Evolutionary conservation across 2,797 vertebrate species (phyloP).

Genomic region (Enteromius paludinosus): DNA sequence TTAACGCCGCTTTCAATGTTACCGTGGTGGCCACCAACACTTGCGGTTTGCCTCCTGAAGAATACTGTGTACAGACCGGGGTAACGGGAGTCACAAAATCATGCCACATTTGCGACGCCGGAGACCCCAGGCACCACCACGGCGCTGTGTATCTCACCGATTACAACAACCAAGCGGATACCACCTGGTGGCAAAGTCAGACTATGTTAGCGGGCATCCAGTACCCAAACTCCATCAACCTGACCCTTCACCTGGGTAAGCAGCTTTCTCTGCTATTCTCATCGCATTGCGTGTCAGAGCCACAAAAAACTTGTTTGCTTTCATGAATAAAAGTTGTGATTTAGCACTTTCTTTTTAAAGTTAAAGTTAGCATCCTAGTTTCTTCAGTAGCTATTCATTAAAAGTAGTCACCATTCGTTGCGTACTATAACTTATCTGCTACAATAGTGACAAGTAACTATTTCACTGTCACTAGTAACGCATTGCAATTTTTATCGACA

Average conservation of each 20-base stretch:
- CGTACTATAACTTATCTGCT: not conserved
- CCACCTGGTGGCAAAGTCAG: conserved; percentile 99
- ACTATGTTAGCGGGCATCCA: conserved; percentile 97
- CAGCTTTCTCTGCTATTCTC: not conserved
- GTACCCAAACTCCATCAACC: conserved; percentile 93
- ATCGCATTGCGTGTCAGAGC: not conserved
- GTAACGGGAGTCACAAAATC: conserved; percentile 98
- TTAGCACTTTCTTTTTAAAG: not conserved
- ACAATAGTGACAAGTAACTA: not conserved
- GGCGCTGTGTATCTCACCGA: conserved; percentile 91
- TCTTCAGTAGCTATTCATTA: not conserved
- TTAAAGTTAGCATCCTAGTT: not conserved
- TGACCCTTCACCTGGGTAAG: conserved; percentile 97
- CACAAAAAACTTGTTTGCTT: not conserved
- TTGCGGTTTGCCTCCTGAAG: conserved; percentile 92
- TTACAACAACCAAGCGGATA: conserved; percentile 97
- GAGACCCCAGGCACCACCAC: conserved; percentile 87
- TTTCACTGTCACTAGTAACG: not conserved
- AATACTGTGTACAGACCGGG: conserved; percentile 98
- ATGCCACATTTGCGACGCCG: conserved; percentile 94
- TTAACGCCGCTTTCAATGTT: conserved; percentile 95
- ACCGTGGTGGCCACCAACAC: conserved; percentile 96
- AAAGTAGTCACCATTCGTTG: not conserved
- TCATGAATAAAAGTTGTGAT: not conserved
- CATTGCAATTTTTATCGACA: not conserved